Evolutionary conservation across 1,140 invertebrate genomes (phyloP), one percentile per base, ranked within the genome.

Genomic region (Trachymyrmex septentrionalis): DNA sequence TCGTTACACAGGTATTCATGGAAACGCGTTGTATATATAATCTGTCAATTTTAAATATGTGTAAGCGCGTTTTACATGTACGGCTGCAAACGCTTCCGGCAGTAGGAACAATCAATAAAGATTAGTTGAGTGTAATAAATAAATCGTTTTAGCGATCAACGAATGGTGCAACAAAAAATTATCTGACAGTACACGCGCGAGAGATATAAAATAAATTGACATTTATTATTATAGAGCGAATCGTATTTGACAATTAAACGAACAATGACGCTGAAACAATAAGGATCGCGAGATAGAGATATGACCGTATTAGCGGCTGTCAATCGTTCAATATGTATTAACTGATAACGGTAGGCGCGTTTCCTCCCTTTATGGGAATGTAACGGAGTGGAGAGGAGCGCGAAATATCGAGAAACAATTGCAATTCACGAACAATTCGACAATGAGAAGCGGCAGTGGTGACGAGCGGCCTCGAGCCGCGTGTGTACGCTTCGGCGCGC

Each of bases 401-500:
- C 30, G 19, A 38, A 61, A 53, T 75, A 48, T 82, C 48, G 86
- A 71, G 64, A 59, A 84, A 87, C 64, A 84, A 84, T 84, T 63
- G 80, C 69, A 34, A 75, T 71, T 71, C 64, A 30, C 64, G 24
- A 63, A 73, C 66, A 73, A 73, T 75, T 27, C 80, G n/a, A 72
- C 78, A 30, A 82, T 48, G 66, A 82, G 50, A 48, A 59, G 64
- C 67, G 21, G 53, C 6, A 44, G 67, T 19, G 55, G n/a, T 53
- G 72, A 44, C 50, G 48, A 21, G 71, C 24, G 27, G 71, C 24
- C 19, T 55, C 38, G 57, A 27, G 69, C 38, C 55, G n/a, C 48
- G 78, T 87, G 86, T 57, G 82, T 67, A 87, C 89, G 90, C 82
- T 92, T 86, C 90, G 87, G 19, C 88, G 87, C 81, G 59, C 88